phyloP scores from a whole-genome alignment of 2,113 vertebrate species.

The Sterna hirundo region DNA sequence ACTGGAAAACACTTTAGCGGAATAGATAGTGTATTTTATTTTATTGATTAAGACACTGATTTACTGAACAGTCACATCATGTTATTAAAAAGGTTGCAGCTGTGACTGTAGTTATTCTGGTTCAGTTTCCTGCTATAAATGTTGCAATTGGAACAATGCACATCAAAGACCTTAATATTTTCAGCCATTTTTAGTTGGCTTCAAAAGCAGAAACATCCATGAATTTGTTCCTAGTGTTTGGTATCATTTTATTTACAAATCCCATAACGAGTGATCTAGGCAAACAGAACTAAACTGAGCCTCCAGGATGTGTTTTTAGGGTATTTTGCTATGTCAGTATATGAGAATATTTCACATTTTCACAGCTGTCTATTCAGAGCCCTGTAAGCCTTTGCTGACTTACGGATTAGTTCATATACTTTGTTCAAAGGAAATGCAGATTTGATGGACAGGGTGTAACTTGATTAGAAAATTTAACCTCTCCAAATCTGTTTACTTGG shows the following conservation, averaged over 20 bases:
- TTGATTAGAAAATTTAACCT: background rate
- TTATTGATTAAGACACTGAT: background rate
- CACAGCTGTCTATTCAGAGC: background rate
- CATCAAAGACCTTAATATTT: background rate
- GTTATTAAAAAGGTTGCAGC: background rate
- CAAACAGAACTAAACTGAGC: background rate
- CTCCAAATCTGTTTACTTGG: background rate
- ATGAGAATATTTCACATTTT: background rate
- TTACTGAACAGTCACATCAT: background rate
- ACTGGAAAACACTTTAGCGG: background rate
- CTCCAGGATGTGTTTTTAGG: background rate
- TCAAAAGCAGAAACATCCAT: background rate
- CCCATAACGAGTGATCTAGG: background rate
- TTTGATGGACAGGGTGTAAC: background rate
- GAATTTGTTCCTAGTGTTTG: background rate
- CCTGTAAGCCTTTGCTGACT: background rate
- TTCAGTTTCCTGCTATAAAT: background rate
- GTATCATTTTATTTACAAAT: background rate
- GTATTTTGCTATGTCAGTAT: background rate
- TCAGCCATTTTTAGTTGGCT: background rate
- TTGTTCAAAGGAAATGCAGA: background rate
- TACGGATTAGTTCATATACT: background rate
- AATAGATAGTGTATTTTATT: background rate
- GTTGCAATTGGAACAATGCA: background rate
- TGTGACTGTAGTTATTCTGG: background rate